These are phyloP conservation scores for Oophaga sylvatica DNA, from an alignment of 2,797 vertebrate species.

Conservation along the genomic window DNA sequence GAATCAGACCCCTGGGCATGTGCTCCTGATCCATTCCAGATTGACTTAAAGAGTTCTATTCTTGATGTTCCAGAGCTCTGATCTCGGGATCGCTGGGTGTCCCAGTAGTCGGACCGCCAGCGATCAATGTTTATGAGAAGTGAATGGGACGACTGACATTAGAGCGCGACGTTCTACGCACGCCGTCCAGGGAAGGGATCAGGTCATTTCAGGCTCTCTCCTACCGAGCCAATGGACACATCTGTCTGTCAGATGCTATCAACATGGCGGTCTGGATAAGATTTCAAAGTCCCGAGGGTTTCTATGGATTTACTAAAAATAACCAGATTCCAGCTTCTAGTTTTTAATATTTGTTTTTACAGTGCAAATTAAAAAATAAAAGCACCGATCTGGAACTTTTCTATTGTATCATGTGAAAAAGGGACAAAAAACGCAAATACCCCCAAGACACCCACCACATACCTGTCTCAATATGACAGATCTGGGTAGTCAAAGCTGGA, in stretches of 20 bases:
- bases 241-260: slow-evolving; percentile 6
- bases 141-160: not conserved
- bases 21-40: no score
- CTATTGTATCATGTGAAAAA: not conserved
- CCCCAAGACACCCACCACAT: not conserved
- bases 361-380: not conserved
- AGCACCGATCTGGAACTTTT: not conserved
- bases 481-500: not conserved
- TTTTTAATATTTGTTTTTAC: not conserved
- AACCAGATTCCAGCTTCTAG: not conserved
- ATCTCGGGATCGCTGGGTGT: no score
- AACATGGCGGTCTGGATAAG: not conserved
- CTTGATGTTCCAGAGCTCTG: no score
- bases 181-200: not conserved
- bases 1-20: no score
- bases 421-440: not conserved
- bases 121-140: no score
- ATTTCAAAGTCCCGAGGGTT: not conserved
- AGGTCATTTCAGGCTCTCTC: not conserved
- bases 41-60: no score
- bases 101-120: no score
- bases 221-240: not conserved
- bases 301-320: not conserved
- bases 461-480: not conserved
- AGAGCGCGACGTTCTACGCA: not conserved